phyloP scores from a whole-genome alignment of 2,888 invertebrate genomes.

The Eugnorisma glareosa region DNA sequence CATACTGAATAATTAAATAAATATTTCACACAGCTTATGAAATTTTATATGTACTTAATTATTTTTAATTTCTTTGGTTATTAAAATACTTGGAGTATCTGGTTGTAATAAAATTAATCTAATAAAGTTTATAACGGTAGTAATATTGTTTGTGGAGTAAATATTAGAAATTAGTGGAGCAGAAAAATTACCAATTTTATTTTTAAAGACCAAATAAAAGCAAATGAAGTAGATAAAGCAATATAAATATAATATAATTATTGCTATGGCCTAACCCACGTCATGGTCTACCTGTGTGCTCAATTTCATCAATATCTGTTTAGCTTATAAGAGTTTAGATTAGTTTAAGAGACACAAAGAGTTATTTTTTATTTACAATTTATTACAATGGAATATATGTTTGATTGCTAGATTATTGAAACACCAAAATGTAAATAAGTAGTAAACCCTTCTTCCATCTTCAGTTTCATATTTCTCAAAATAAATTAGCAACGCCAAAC shows the following conservation, averaged over 20 bases:
- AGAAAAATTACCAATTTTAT: neutral
- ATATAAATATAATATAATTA: neutral
- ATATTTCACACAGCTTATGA: constrained; percentile 35
- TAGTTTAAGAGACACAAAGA: neutral
- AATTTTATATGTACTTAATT: constrained; percentile 27
- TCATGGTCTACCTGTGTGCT: neutral
- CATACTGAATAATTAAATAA: constrained; percentile 39
- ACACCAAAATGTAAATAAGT: neutral
- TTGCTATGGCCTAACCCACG: neutral
- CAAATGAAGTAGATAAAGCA: neutral
- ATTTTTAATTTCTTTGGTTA: constrained; percentile 29
- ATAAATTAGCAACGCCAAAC: constrained; percentile 12
- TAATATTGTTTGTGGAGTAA: constrained; percentile 4
- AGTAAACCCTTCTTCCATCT: no score
- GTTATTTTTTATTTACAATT: neutral
- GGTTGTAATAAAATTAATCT: constrained; percentile 8
- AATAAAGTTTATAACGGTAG: neutral
- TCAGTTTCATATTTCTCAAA: neutral
- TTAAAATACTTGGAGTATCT: constrained; percentile 37
- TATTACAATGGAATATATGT: neutral
- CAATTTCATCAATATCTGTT: neutral
- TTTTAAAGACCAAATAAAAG: neutral
- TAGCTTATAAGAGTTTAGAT: neutral
- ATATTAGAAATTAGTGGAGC: neutral
- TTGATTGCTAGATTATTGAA: neutral